A percentile compares a stretch with the other conserved stretches of the same genome.
Conservation (phyloP, 1,140 invertebrate genomes). For the Cherax destructor region DNA sequence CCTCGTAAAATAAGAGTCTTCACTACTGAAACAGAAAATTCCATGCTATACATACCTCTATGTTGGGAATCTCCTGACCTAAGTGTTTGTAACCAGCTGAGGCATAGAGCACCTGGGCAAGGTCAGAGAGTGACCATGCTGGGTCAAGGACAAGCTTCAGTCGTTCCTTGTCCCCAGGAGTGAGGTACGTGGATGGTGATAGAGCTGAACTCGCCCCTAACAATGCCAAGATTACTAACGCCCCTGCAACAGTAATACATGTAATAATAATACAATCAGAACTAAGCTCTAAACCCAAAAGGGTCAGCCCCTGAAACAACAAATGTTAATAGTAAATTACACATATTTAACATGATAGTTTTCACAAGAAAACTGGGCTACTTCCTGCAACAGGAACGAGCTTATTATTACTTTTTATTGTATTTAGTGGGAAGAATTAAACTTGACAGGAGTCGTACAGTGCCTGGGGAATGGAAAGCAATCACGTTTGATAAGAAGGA, state of each 20-base stretch:
- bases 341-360: background rate
- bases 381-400: too few species aligned
- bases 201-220: conserved; percentile 59
- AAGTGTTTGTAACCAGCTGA: conserved; percentile 79
- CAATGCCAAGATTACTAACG: conserved; percentile 44
- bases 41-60: conserved; percentile 74
- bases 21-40: background rate
- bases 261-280: too few species aligned
- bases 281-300: too few species aligned
- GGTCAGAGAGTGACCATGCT: conserved; percentile 78
- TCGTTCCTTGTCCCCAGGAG: conserved; percentile 77
- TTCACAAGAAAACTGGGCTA: background rate
- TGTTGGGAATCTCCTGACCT: conserved; percentile 76
- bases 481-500: too few species aligned
- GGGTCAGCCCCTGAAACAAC: too few species aligned
- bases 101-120: conserved; percentile 78
- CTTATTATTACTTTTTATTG: too few species aligned
- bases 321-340: background rate
- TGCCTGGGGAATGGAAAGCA: too few species aligned
- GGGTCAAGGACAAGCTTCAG: conserved; percentile 79
- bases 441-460: too few species aligned
- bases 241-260: conserved; percentile 45
- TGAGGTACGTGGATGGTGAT: conserved; percentile 77
- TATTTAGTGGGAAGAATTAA: too few species aligned
- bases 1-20: too few species aligned